Percentiles rank a stretch among this genome's conserved stretches.
These are phyloP conservation scores for Callipepla squamata DNA, from an alignment of 2,113 vertebrate species.

Conservation along the genomic window DNA sequence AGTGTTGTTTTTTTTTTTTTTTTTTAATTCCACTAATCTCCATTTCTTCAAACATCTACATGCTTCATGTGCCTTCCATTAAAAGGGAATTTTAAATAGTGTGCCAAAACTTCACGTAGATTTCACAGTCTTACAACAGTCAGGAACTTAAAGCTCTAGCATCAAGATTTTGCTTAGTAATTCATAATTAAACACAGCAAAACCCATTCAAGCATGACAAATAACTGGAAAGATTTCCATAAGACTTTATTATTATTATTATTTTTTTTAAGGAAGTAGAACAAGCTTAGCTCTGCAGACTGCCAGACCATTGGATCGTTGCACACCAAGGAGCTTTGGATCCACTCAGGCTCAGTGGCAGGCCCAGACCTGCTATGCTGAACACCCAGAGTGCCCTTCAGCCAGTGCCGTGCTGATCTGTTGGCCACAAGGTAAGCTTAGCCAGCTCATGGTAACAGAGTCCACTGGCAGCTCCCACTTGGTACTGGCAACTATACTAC, in stretches of 20 bases:
- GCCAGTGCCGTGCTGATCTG: background rate
- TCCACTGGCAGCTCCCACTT: background rate
- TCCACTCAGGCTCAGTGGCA: background rate
- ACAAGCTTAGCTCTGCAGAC: background rate
- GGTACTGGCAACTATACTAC: background rate
- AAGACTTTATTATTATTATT: background rate
- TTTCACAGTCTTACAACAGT: conserved; percentile 46
- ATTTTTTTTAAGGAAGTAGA: background rate
- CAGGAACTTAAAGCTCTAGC: conserved; percentile 33
- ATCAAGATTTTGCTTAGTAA: conserved; percentile 29
- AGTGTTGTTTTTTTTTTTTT: background rate
- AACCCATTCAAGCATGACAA: conserved; percentile 7
- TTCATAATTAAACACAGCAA: conserved; percentile 56
- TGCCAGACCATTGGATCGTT: background rate
- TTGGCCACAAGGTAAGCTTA: background rate
- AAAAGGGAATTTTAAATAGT: background rate
- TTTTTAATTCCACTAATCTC: background rate
- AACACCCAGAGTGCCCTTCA: no score
- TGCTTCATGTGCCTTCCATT: background rate
- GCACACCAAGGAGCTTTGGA: background rate
- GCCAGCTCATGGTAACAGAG: background rate
- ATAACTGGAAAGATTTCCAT: background rate
- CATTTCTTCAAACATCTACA: background rate
- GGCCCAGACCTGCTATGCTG: no score
- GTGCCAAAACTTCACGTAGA: background rate